These are phyloP conservation scores for Auanema sp. DNA, from an alignment of 2,888 invertebrate species.

Conservation along the genomic window DNA sequence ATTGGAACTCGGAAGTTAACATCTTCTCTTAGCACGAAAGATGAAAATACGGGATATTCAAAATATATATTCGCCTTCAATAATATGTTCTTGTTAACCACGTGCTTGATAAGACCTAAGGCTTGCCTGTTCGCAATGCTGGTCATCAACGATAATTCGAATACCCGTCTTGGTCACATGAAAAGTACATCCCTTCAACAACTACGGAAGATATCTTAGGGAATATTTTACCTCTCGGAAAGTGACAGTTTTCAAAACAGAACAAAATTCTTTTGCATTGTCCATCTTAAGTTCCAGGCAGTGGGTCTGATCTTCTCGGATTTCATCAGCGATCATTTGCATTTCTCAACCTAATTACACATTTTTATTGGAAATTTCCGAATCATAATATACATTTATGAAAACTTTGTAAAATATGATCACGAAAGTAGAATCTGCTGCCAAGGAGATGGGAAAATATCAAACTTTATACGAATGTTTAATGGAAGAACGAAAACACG, in stretches of 20 bases:
- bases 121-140: conserved; percentile 25
- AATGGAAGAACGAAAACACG: too few relatives aligned
- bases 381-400: too few relatives aligned
- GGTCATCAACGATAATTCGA: conserved; percentile 33
- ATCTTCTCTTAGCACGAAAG: conserved; percentile 24
- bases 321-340: conserved; percentile 12
- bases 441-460: too few relatives aligned
- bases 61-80: conserved; percentile 28
- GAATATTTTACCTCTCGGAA: conserved; percentile 30
- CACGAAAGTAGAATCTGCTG: too few relatives aligned
- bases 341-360: conserved; percentile 6
- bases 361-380: background rate
- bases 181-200: conserved; percentile 27
- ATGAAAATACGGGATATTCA: conserved; percentile 24
- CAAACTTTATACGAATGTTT: too few relatives aligned
- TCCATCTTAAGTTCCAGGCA: conserved; percentile 30
- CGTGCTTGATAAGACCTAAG: background rate
- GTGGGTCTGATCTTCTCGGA: conserved; percentile 2
- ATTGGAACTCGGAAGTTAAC: conserved; percentile 23
- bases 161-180: conserved; percentile 21
- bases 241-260: conserved; percentile 23
- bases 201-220: conserved; percentile 1
- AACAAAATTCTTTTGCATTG: conserved; percentile 29
- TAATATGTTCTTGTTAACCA: too few relatives aligned
- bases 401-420: too few relatives aligned